Percentiles rank a stretch among this genome's conserved stretches.
Conservation (phyloP, 2,797 vertebrate species). For the Morelia viridis region DNA sequence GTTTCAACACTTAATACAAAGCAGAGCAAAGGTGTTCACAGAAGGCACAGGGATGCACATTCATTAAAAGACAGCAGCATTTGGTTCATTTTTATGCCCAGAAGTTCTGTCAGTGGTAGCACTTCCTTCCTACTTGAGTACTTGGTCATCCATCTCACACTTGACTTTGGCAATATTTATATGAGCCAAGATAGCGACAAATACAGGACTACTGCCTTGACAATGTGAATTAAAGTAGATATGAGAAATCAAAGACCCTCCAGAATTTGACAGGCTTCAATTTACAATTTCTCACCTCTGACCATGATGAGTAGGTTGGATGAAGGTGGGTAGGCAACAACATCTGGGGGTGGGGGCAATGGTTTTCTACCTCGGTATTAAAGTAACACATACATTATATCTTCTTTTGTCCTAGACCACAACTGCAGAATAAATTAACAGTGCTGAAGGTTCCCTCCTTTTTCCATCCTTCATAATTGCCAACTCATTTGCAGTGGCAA, state of each 20-base stretch:
- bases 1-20: background rate
- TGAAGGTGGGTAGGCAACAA: background rate
- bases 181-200: background rate
- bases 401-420: background rate
- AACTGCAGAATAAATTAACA: background rate
- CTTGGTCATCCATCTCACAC: conserved; percentile 1
- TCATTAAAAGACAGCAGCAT: background rate
- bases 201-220: background rate
- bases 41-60: background rate
- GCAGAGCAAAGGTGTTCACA: background rate
- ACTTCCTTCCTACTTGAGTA: background rate
- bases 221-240: background rate
- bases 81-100: conserved; percentile 4
- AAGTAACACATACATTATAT: background rate
- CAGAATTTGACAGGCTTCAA: background rate
- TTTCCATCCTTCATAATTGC: background rate
- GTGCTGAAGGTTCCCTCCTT: background rate
- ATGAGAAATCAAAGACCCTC: background rate
- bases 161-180: background rate
- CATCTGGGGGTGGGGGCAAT: background rate
- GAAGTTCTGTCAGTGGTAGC: background rate
- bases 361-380: background rate
- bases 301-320: background rate
- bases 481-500: background rate
- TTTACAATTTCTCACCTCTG: background rate